A percentile compares a stretch with the other conserved stretches of the same genome.
phyloP scores from a whole-genome alignment of 1,140 invertebrate genomes.

The Lordiphosa clarofinis region DNA sequence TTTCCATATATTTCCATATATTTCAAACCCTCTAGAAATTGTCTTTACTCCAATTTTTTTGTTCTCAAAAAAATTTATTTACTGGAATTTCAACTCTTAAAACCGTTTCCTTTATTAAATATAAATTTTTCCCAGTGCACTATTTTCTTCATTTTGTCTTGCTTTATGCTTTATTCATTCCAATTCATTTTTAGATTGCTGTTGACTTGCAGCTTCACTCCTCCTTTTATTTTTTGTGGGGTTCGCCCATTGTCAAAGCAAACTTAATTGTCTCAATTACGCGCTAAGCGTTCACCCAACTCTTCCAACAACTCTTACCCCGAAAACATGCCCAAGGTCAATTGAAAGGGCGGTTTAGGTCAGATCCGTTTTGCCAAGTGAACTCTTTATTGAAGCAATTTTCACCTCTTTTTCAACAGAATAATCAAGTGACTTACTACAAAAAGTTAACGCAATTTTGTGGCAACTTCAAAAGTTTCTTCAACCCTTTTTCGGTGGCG shows the following conservation, averaged over 20 bases:
- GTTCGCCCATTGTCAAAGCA: constrained; percentile 68
- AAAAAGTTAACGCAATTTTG: constrained; percentile 76
- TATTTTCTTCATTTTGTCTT: neutral
- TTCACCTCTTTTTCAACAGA: constrained; percentile 32
- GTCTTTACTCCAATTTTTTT: too few species aligned
- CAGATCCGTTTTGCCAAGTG: constrained; percentile 5
- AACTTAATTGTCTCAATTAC: constrained; percentile 77
- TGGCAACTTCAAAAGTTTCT: constrained; percentile 72
- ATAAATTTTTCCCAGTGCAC: neutral
- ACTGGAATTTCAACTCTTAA: too few species aligned
- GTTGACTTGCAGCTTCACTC: constrained; percentile 57
- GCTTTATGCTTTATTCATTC: constrained; percentile 55
- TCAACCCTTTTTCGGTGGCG: constrained; percentile 44
- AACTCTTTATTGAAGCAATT: constrained; percentile 54
- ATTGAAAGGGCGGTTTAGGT: constrained; percentile 2
- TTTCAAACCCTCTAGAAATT: too few species aligned
- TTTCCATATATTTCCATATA: too few species aligned
- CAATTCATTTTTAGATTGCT: constrained; percentile 45
- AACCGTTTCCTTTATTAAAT: too few species aligned
- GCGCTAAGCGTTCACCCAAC: constrained; percentile 62
- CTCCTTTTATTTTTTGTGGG: constrained; percentile 25
- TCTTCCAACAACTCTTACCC: constrained; percentile 38
- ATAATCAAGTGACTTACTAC: constrained; percentile 76
- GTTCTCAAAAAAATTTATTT: too few species aligned
- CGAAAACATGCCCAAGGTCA: constrained; percentile 63